Percentiles rank a stretch among this genome's conserved stretches.
Evolutionary conservation across 2,797 vertebrate species (phyloP).

Genomic region (Phrynocephalus guinanensis): DNA sequence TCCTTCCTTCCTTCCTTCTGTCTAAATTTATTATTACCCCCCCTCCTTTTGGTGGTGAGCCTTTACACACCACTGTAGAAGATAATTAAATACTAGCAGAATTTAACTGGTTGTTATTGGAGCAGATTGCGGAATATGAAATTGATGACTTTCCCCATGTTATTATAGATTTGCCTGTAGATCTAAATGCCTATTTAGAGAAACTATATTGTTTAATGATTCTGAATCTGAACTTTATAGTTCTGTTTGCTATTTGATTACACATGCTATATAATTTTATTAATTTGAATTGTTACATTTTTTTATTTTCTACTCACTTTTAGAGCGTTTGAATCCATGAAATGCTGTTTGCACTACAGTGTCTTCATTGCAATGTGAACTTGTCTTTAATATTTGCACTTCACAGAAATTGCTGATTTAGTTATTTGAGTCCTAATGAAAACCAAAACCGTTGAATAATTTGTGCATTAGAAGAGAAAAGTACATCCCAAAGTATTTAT

Average conservation of each 20-base stretch:
- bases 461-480: no score
- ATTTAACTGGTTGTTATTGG: not conserved
- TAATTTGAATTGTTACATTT: not conserved
- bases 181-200: not conserved
- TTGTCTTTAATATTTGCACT: no score
- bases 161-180: constrained; percentile 1
- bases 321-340: no score
- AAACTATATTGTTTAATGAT: not conserved
- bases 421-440: no score
- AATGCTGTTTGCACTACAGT: no score
- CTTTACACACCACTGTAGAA: no score
- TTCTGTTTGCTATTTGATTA: not conserved
- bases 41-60: not conserved
- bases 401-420: no score
- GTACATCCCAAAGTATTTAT: no score
- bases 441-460: no score
- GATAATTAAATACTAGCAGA: not conserved
- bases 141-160: not conserved
- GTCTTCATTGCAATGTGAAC: no score
- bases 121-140: not conserved
- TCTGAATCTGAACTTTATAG: not conserved
- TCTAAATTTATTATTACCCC: not conserved
- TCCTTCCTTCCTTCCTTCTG: no score
- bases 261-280: not conserved
- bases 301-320: not conserved